phyloP scores from a whole-genome alignment of 2,113 vertebrate species.

The Lepidothrix coronata region DNA sequence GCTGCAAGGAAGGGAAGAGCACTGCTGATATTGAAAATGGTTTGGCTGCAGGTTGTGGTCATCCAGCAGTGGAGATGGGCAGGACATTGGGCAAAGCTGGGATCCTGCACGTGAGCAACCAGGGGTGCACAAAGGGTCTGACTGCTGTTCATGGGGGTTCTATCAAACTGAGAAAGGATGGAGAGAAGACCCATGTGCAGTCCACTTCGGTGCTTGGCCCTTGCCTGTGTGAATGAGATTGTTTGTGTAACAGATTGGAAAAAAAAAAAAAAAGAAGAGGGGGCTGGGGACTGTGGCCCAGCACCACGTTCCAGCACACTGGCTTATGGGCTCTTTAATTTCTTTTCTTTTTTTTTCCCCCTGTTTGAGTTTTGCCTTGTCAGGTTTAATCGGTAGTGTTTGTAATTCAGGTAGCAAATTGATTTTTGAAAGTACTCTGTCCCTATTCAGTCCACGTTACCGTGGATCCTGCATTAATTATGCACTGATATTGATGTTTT shows the following conservation, averaged over 20 bases:
- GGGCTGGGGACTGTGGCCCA: neutral
- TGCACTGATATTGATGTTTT: constrained; percentile 76
- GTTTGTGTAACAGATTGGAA: neutral
- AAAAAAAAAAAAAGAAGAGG: neutral
- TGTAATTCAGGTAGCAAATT: constrained; percentile 78
- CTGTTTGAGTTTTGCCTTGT: constrained; percentile 59
- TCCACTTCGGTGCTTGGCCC: neutral
- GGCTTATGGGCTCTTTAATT: neutral
- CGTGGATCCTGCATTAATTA: constrained; percentile 76
- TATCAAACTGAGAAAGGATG: neutral
- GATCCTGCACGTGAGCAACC: neutral
- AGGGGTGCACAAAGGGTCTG: neutral
- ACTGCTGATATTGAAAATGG: fast-evolving
- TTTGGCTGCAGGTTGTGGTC: neutral
- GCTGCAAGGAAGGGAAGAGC: neutral
- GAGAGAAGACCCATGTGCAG: neutral
- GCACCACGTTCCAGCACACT: neutral
- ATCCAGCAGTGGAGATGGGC: neutral
- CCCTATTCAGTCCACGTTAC: constrained; percentile 67
- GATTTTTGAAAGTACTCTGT: constrained; percentile 77
- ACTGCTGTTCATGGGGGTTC: neutral
- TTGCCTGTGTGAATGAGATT: neutral
- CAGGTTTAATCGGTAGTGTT: constrained; percentile 67
- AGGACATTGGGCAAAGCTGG: neutral
- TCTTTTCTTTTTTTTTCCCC: neutral